Percentiles rank a stretch among this genome's conserved stretches.
These are phyloP conservation scores for Rhinolophus sinicus DNA, from an alignment of 2,113 vertebrate genomes.

Conservation along the genomic window DNA sequence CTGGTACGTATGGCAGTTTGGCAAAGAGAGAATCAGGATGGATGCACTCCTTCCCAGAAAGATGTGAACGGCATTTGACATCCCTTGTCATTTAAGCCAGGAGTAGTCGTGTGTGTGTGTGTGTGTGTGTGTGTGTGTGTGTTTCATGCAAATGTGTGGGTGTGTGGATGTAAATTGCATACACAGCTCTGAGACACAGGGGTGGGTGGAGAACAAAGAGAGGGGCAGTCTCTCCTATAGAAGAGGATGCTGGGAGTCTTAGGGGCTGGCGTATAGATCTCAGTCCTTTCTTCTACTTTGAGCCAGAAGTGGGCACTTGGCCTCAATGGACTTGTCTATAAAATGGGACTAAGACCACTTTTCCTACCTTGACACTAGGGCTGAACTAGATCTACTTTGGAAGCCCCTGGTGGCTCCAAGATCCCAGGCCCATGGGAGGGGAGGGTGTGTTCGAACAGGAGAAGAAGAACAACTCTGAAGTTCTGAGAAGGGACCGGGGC, in stretches of 20 bases:
- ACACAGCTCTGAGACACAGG: neutral
- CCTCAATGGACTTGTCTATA: neutral
- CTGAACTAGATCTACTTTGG: too few relatives aligned
- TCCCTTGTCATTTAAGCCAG: slow-evolving; percentile 39
- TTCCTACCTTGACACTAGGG: neutral
- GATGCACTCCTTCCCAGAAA: slow-evolving; percentile 32
- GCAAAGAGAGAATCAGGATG: slow-evolving; percentile 47
- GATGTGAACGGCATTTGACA: slow-evolving; percentile 70
- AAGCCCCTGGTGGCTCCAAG: neutral
- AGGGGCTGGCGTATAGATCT: fast-evolving
- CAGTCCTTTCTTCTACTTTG: neutral
- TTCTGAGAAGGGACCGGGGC: neutral
- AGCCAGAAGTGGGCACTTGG: neutral
- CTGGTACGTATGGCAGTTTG: slow-evolving; percentile 72
- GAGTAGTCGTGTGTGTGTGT: slow-evolving; percentile 9
- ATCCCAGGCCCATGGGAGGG: neutral
- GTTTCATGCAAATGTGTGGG: slow-evolving; percentile 63
- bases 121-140: slow-evolving; percentile 1
- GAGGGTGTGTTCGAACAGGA: fast-evolving
- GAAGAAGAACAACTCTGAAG: neutral
- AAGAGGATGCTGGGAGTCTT: fast-evolving
- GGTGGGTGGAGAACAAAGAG: slow-evolving; percentile 44
- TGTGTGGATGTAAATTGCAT: neutral
- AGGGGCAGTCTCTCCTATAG: neutral
- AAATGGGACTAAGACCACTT: neutral